phyloP scores from a whole-genome alignment of 1,140 invertebrate genomes.

The Meloidogyne hapla region DNA sequence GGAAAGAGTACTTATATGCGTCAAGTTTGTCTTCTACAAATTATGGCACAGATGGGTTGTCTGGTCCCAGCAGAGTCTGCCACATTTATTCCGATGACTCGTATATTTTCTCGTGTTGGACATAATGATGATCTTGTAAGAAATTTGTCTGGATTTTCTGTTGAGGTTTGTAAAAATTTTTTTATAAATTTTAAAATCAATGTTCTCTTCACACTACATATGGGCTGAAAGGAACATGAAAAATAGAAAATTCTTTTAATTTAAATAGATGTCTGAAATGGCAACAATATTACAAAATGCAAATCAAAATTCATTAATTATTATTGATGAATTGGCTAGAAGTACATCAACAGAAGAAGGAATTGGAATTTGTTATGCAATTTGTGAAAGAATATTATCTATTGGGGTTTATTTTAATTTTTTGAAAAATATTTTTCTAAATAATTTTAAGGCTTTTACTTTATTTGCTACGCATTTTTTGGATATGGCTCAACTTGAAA shows the following conservation, averaged over 20 bases:
- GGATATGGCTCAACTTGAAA: constrained; percentile 41
- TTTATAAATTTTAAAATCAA: neutral
- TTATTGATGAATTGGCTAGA: constrained; percentile 55
- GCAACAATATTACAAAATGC: constrained; percentile 46
- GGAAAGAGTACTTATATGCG: constrained; percentile 89
- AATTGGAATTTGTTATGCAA: constrained; percentile 49
- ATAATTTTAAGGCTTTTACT: constrained; percentile 44
- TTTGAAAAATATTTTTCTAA: neutral
- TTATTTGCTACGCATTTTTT: constrained; percentile 53
- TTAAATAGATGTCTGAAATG: constrained; percentile 50
- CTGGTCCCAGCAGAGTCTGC: constrained; percentile 77
- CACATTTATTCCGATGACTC: constrained; percentile 70
- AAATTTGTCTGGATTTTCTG: constrained; percentile 78
- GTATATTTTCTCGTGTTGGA: constrained; percentile 79
- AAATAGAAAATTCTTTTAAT: no score
- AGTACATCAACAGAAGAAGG: constrained; percentile 53
- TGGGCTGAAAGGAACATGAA: neutral
- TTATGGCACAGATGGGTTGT: constrained; percentile 82
- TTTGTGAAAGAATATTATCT: constrained; percentile 42
- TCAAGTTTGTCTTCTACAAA: constrained; percentile 81
- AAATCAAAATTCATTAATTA: constrained; percentile 43
- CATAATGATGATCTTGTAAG: constrained; percentile 79
- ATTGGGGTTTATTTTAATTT: constrained; percentile 12
- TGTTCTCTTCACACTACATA: no score
- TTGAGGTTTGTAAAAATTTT: constrained; percentile 73